Evolutionary conservation across 2,113 vertebrate species (phyloP), one percentile per base, ranked within the genome.

Genomic region (Notechis scutatus): DNA sequence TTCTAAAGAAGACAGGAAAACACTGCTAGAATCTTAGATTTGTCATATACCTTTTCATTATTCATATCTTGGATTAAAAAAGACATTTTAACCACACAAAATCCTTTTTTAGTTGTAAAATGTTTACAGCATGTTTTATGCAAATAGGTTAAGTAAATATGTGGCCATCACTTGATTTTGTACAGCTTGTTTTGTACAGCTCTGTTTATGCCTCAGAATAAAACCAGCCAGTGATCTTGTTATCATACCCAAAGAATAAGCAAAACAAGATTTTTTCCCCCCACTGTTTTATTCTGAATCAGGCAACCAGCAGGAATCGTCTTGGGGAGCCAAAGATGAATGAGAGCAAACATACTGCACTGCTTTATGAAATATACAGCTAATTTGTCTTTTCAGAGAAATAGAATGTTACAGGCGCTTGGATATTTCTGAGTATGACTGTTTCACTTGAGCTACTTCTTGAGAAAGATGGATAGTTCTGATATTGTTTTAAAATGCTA

Each of bases 401-500:
- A 59, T 2, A 54, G 42, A 47, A 92, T 14, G 1, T 85, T 93
- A n/a, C n/a, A 94, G n/a, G 34, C n/a, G 24, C 26, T 23, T 93
- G 29, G 42, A 39, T 29, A 2, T 26, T 92, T 92, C 55, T 55
- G 87, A 47, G 56, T 6, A 86, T 74, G 39, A 55, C n/a, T 69
- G 90, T 90, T 88, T 55, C 2, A 94, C 91, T 89, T 94, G 4
- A 26, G 89, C 26, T 74, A 50, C 20, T 54, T 94, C 88, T 93
- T 89, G 57, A 69, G 85, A 93, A 92, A 95, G 56, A 90, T 85
- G 42, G 61, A 92, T 91, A 90, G 56, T 87, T 92, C 26, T 94
- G 93, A 92, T 9, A 8, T 85, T 89, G 89, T 93, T 94, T 95
- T 90, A 92, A 94, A 94, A 87, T 47, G 20, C 81, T 91, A 61